Evolutionary conservation across 92 coral and sea anemone species (phyloP).

Genomic region (Zoanthus gigantus): DNA sequence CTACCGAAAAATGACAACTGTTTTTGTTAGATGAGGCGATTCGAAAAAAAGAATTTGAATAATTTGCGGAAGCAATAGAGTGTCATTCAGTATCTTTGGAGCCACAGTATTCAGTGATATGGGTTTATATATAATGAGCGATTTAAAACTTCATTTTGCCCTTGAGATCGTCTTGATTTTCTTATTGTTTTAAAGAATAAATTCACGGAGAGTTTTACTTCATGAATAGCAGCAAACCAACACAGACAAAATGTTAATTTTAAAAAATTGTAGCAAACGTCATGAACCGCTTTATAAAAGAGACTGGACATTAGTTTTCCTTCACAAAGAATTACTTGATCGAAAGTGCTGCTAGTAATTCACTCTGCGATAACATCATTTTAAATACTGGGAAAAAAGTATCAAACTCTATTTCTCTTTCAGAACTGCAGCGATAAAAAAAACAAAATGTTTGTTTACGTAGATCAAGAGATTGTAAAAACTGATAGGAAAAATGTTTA

Average conservation of each 20-base stretch:
- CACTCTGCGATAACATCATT: not conserved
- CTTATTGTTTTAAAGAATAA: not conserved
- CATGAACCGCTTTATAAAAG: not conserved
- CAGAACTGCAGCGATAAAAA: not conserved
- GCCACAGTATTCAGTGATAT: not conserved
- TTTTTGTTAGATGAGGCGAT: constrained; percentile 42
- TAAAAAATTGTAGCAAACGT: not conserved
- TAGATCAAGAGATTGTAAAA: not conserved
- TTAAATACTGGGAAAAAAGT: constrained; percentile 9
- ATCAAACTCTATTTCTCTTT: not conserved
- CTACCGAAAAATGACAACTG: constrained; percentile 34
- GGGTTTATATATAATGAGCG: not conserved
- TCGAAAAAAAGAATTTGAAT: constrained; percentile 39
- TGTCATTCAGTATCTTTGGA: constrained; percentile 13
- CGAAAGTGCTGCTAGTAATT: not conserved
- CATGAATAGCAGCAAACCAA: not conserved
- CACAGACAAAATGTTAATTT: not conserved
- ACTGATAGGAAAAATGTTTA: no score
- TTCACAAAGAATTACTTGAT: not conserved
- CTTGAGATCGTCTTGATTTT: no score
- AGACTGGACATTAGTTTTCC: constrained; percentile 2
- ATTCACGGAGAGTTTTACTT: not conserved
- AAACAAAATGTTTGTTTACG: constrained; percentile 2
- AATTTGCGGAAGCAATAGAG: constrained; percentile 32
- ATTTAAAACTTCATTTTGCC: not conserved